phyloP scores from a whole-genome alignment of 2,797 vertebrate genomes.

The Galagoides demidoff region DNA sequence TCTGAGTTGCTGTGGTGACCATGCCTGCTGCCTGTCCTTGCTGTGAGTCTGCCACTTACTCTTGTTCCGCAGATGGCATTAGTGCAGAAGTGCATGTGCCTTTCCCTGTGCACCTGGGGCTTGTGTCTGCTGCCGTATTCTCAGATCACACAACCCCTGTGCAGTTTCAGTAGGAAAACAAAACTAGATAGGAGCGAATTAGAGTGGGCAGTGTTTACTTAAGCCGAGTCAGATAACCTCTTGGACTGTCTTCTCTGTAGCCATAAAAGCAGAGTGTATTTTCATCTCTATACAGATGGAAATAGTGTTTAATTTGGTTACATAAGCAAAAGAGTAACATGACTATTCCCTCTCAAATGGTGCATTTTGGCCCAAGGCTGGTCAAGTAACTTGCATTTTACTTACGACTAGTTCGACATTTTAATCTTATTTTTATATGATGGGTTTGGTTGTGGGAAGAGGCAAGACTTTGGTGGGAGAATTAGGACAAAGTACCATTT shows the following conservation, averaged over 20 bases:
- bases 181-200: background rate
- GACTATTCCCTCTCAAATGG: background rate
- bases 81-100: fast-evolving
- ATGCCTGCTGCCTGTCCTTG: background rate
- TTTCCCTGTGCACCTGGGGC: background rate
- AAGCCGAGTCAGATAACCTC: background rate
- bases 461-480: background rate
- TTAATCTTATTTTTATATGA: background rate
- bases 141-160: background rate
- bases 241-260: background rate
- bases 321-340: background rate
- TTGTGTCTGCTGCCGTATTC: background rate
- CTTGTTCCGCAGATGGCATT: background rate
- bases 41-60: background rate
- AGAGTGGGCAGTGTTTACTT: background rate
- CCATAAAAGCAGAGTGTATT: background rate
- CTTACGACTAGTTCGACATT: background rate
- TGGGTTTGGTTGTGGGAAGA: background rate
- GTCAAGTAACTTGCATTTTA: background rate
- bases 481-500: background rate
- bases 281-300: background rate
- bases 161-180: background rate
- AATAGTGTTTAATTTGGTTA: slow-evolving; percentile 33
- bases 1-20: no score
- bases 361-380: background rate